Evolutionary conservation across 2,797 vertebrate genomes (phyloP), one percentile per base, ranked within the genome.

Genomic region (Hemitrygon akajei): DNA sequence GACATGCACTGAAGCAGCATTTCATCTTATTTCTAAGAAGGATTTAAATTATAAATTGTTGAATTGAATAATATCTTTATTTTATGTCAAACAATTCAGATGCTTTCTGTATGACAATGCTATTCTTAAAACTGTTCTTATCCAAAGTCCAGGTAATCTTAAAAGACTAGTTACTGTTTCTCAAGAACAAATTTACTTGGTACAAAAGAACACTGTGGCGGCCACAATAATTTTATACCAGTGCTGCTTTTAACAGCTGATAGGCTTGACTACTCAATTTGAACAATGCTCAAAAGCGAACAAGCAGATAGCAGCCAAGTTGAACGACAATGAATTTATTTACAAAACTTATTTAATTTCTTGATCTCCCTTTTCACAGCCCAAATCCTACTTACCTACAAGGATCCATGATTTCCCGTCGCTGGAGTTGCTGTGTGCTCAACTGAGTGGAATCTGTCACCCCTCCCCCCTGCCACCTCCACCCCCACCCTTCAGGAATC

Each of bases 371-470:
- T 6, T 18, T 18, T 30, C 34, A 18, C 11, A 27, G 69, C 69
- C 75, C 27, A 93, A n/a, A 75, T 93, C 91, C 91, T 76, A 16
- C 66, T 73, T 93, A 93, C 69, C 91, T 76, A 40, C 91, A 47
- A 7, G 69, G 91, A n/a, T 93, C 71, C 71, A 93, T 56, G 91
- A n/a, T 58, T 93, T 76, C 22, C 71, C 40, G 56, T 56, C 40
- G 25, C 47, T n/a, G 37, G 69, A 56, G 37, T 71, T 93, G 91
- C 71, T 58, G 7, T 76, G 71, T 20, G 12, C 91, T 76, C 37
- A 47, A 76, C 91, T 93, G 91, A 76, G 37, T 75, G 69, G 91
- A 92, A 73, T 92, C 91, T 75, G 27, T 75, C 91, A 73, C 91
- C 91, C 86, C 91, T 75, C 91, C 91, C 66, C 91, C 69, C 0